Base-by-base conservation (phyloP, 2,888 invertebrate species). In the Unio delphinus region DNA sequence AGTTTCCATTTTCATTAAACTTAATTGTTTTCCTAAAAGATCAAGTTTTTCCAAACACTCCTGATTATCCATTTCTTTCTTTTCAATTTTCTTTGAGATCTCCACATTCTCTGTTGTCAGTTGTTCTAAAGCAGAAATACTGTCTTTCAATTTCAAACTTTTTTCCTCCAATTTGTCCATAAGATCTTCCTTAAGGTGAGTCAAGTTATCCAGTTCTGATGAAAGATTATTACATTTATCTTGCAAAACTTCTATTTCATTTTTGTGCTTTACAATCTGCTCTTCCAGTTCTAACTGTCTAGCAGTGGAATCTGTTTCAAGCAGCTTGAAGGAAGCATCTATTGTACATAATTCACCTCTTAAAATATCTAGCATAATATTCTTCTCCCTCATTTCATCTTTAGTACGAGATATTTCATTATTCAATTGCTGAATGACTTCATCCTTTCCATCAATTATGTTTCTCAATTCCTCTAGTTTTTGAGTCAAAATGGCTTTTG, bases 141-240 rank as follows among this genome's bases (percentile, higher is more conserved):
- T 74, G 17, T 73, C 69, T 34, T 73, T 72, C 23, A 77, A 61
- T 58, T 77, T 74, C 54, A 65, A 26, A 18, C 63, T 18, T 57
- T 77, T 77, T 54, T 73, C 77, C n/a, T 74, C 72, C 23, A 78
- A 65, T 17, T 69, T 62, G 28, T 78, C 71, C 55, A 75, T 69
- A 11, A 75, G 34, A 28, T 65, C 57, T 30, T 59, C 23, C 28
- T 72, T 73, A 23, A 76, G 78, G 28, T 71, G 67, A 57, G 68
- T 68, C 11, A 74, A 58, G 15, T 28, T 56, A 56, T 72, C 67
- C 1, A 73, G 55, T 45, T 64, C 69, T 28, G 68, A 62, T 56
- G 55, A 45, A 18, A 73, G 55, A 17, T 67, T 56, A 45, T 64
- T 28, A n/a, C 67, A 57, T 61, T 68, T 69, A 28, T 66, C 67